phyloP scores from a whole-genome alignment of 2,113 vertebrate species.

The Scalopus aquaticus region DNA sequence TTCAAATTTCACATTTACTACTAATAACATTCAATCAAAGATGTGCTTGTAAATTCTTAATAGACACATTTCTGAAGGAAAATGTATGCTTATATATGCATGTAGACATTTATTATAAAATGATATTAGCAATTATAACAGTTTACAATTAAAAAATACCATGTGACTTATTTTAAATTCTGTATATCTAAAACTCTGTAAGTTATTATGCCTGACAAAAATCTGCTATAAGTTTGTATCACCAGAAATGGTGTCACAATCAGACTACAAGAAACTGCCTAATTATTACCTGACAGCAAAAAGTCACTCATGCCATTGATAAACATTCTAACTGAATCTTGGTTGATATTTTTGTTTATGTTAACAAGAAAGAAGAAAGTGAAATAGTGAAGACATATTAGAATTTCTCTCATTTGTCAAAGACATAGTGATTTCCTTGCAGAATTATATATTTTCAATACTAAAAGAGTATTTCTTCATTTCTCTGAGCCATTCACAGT shows the following conservation, averaged over 20 bases:
- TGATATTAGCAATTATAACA: not conserved
- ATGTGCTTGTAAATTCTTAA: not conserved
- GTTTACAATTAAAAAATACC: not conserved
- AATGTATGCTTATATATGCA: not conserved
- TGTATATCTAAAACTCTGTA: not conserved
- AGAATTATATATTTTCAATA: not conserved
- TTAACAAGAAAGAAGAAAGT: not conserved
- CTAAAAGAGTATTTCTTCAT: not conserved
- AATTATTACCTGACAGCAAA: constrained; percentile 10
- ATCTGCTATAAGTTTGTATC: not conserved
- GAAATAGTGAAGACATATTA: not conserved
- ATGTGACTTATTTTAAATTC: constrained; percentile 13
- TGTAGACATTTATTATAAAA: not conserved
- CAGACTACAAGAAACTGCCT: not conserved
- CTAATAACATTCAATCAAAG: not conserved
- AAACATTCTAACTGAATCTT: not conserved
- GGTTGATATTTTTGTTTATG: not conserved
- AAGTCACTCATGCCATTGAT: not conserved
- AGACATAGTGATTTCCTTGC: not conserved
- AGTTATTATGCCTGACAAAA: constrained; percentile 24
- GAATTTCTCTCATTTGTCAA: not conserved
- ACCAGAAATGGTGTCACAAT: not conserved
- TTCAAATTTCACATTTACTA: not conserved
- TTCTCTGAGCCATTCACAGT: not conserved
- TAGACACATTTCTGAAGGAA: not conserved